phyloP scores from a whole-genome alignment of 1,140 invertebrate species.

The Drosophila repletoides region DNA sequence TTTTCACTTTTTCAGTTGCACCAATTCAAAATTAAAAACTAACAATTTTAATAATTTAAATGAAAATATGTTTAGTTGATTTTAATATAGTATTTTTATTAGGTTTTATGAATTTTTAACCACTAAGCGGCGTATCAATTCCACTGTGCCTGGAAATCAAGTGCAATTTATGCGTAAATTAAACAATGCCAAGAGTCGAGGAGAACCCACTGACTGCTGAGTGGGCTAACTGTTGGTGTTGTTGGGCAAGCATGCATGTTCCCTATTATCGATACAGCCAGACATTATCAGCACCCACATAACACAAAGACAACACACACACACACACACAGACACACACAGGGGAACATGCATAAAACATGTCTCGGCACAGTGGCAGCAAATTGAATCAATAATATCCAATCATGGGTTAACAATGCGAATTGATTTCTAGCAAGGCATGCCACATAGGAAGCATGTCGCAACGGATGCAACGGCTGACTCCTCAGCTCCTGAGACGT shows the following conservation, averaged over 20 bases:
- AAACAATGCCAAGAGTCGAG: slow-evolving; percentile 37
- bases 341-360: slow-evolving; percentile 71
- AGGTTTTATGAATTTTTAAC: too few species aligned
- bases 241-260: slow-evolving; percentile 60
- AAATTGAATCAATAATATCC: slow-evolving; percentile 82
- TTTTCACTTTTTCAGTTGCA: too few species aligned
- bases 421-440: slow-evolving; percentile 78
- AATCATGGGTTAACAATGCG: slow-evolving; percentile 81
- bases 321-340: background rate
- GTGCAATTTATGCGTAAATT: slow-evolving; percentile 71
- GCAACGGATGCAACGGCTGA: background rate
- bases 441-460: slow-evolving; percentile 27
- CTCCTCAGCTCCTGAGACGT: slow-evolving; percentile 25
- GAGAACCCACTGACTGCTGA: slow-evolving; percentile 11
- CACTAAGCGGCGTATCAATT: too few species aligned
- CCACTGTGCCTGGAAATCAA: slow-evolving; percentile 39
- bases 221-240: slow-evolving; percentile 26
- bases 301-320: slow-evolving; percentile 9
- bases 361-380: slow-evolving; percentile 71
- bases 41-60: too few species aligned
- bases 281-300: slow-evolving; percentile 58
- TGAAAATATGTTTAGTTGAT: too few species aligned
- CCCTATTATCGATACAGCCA: slow-evolving; percentile 64
- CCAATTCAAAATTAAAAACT: too few species aligned
- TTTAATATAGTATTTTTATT: too few species aligned